Percentiles rank a stretch among this genome's conserved stretches.
Conservation (phyloP, 2,113 vertebrate species). For the Peromyscus polionotus region DNA sequence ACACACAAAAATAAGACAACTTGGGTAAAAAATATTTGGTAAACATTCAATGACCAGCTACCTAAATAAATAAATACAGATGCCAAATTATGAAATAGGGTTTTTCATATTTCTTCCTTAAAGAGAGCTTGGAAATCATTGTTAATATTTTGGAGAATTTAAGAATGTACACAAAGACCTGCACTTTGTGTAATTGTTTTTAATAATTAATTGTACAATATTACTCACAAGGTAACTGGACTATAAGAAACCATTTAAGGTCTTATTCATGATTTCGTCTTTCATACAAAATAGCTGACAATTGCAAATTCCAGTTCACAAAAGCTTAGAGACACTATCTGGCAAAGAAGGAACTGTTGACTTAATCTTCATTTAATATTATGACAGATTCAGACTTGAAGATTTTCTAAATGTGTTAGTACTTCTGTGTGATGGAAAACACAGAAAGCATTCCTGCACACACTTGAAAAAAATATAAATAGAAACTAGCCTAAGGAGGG, state of each 20-base stretch:
- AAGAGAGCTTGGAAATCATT: background rate
- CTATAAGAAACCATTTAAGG: constrained; percentile 58
- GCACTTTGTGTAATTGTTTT: background rate
- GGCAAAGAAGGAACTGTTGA: constrained; percentile 40
- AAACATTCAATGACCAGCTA: background rate
- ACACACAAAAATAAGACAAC: background rate
- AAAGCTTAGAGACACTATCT: background rate
- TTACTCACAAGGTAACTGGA: constrained; percentile 46
- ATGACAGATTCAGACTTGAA: background rate
- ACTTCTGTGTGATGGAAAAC: background rate
- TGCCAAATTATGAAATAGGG: background rate
- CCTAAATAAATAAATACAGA: background rate
- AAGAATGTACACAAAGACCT: background rate
- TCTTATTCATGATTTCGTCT: constrained; percentile 29
- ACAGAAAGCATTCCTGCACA: background rate
- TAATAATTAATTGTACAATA: constrained; percentile 29
- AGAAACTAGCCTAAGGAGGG: background rate
- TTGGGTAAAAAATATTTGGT: background rate
- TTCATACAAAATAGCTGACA: constrained; percentile 48
- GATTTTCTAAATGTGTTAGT: constrained; percentile 35
- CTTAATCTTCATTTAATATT: constrained; percentile 40
- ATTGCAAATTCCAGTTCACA: background rate
- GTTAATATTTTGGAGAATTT: background rate
- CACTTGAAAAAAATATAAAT: background rate
- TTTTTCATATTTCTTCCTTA: background rate